phyloP scores from a whole-genome alignment of 2,797 vertebrate genomes.

The Peromyscus melanophrys region DNA sequence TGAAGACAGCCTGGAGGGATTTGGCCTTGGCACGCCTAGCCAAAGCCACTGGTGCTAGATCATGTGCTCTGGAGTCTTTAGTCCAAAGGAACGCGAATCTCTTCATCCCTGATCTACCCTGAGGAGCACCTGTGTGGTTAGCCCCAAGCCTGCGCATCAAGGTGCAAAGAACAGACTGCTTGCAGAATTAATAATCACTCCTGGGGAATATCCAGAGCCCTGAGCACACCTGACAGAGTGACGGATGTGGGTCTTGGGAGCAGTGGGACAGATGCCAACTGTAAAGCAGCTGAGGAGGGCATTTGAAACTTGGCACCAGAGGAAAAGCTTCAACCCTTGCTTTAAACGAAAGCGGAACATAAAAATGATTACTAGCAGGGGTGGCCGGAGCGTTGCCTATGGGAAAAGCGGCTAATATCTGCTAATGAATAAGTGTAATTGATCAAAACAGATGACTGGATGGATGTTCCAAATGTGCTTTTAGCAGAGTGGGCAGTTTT shows the following conservation, averaged over 20 bases:
- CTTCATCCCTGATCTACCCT: not conserved
- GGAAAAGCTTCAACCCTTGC: conserved; percentile 55
- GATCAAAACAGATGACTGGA: conserved; percentile 82
- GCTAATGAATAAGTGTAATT: conserved; percentile 84
- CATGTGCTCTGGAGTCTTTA: not conserved
- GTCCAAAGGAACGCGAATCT: conserved; percentile 24
- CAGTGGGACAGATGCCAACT: conserved; percentile 55
- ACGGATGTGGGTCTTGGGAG: not conserved
- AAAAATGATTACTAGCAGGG: conserved; percentile 70
- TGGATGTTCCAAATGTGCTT: conserved; percentile 77
- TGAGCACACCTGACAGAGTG: conserved; percentile 32
- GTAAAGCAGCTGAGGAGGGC: conserved; percentile 24
- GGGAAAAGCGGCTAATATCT: conserved; percentile 74
- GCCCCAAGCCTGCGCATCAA: not conserved
- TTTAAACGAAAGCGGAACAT: conserved; percentile 73
- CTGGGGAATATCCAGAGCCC: conserved; percentile 4
- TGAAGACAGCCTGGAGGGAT: not conserved
- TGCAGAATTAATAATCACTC: conserved; percentile 39
- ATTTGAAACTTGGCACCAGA: conserved; percentile 64
- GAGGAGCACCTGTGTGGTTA: not conserved
- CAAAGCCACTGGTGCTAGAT: not conserved
- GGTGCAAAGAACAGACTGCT: not conserved
- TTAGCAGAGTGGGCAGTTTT: conserved; percentile 81
- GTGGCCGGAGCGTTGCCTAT: conserved; percentile 65
- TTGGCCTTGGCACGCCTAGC: not conserved